Conservation (phyloP, 2,797 vertebrate genomes). For the Acanthurus lineatus region DNA sequence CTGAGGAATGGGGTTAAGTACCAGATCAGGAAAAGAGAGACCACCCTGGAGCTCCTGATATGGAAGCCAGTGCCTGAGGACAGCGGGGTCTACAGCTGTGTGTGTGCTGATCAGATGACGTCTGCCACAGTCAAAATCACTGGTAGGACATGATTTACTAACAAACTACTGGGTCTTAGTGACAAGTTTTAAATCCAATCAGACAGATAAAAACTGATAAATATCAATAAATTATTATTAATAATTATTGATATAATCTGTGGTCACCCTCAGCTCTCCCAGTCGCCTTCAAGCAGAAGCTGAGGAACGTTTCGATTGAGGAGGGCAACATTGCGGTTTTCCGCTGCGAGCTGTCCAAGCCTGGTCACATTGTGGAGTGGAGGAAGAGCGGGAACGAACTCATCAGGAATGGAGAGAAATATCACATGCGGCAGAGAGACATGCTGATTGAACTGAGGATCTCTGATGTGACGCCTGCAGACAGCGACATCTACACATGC, state of each 20-base stretch:
- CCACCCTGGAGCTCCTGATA: conserved; percentile 88
- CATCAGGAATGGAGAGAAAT: conserved; percentile 83
- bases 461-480: conserved; percentile 79
- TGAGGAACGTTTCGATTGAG: conserved; percentile 78
- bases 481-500: conserved; percentile 89
- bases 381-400: conserved; percentile 79
- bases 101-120: conserved; percentile 90
- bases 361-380: conserved; percentile 77
- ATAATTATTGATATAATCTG: conserved; percentile 6
- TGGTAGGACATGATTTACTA: conserved; percentile 78
- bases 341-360: conserved; percentile 86
- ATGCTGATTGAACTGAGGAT: conserved; percentile 84
- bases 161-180: background rate
- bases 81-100: conserved; percentile 90
- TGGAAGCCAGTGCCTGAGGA: conserved; percentile 87
- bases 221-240: background rate
- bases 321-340: conserved; percentile 81
- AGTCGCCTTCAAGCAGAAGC: conserved; percentile 85
- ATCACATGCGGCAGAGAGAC: conserved; percentile 86
- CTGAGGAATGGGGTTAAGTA: conserved; percentile 85
- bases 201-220: background rate
- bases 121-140: conserved; percentile 88
- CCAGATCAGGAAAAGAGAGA: conserved; percentile 86
- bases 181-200: background rate
- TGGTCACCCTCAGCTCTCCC: conserved; percentile 81